These are phyloP conservation scores for Nomada goodeniana DNA, from an alignment of 2,888 invertebrate species.

Conservation along the genomic window DNA sequence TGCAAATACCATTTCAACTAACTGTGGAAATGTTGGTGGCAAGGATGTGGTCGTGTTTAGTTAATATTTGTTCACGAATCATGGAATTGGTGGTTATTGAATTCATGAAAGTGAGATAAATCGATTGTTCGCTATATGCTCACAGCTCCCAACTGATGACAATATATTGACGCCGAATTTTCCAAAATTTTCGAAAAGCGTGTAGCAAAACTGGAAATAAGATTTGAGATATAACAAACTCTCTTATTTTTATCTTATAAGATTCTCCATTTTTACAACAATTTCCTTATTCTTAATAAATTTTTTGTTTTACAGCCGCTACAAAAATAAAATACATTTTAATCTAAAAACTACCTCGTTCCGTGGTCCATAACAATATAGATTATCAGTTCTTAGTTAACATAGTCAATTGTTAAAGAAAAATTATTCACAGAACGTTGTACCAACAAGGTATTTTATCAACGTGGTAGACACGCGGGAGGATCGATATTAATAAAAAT, in stretches of 20 bases:
- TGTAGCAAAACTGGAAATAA: neutral
- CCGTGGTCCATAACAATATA: no score
- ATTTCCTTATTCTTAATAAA: no score
- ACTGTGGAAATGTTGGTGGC: conserved; percentile 31
- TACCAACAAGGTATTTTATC: neutral
- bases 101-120: conserved; percentile 11
- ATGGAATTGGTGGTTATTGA: conserved; percentile 26
- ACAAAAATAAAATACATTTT: no score
- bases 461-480: neutral
- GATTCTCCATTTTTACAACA: no score
- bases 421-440: neutral
- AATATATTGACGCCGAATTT: neutral
- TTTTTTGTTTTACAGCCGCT: no score
- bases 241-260: neutral
- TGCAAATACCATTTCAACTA: conserved; percentile 46
- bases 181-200: neutral
- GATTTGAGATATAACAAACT: neutral
- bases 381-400: no score
- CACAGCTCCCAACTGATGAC: neutral
- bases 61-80: conserved; percentile 24
- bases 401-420: neutral
- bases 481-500: conserved; percentile 1
- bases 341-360: no score
- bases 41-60: conserved; percentile 36
- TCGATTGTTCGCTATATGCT: conserved; percentile 31